Conservation (phyloP, 2,888 invertebrate species). For the Drosophila koepferae region DNA sequence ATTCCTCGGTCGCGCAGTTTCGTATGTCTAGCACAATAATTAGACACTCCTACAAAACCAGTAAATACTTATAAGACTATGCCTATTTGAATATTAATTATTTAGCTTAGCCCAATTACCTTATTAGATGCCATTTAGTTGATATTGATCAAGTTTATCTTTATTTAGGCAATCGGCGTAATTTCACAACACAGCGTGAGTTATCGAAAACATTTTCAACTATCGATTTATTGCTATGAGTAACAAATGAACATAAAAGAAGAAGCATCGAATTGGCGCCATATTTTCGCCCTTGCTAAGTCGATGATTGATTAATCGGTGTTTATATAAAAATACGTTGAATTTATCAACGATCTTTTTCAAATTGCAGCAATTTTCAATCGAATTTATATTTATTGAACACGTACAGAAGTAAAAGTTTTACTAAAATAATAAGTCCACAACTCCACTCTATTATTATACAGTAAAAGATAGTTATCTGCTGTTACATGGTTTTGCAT, state of each 20-base stretch:
- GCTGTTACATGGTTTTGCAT: not conserved
- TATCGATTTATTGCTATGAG: not conserved
- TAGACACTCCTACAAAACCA: constrained; percentile 85
- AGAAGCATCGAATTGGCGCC: constrained; percentile 2
- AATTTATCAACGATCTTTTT: not conserved
- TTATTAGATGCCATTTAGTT: constrained; percentile 73
- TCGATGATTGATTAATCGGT: constrained; percentile 9
- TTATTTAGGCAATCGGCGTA: constrained; percentile 23
- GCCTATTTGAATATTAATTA: not conserved
- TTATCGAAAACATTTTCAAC: constrained; percentile 1
- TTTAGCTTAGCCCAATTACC: constrained; percentile 36
- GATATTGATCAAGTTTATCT: not conserved
- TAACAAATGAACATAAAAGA: not conserved
- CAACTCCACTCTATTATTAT: not conserved
- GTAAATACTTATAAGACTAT: not conserved
- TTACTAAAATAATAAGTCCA: not conserved
- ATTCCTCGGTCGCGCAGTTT: constrained; percentile 81
- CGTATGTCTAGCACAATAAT: constrained; percentile 87
- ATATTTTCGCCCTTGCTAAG: not conserved
- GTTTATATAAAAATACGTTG: not conserved
- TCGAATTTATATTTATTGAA: not conserved
- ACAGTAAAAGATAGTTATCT: not conserved
- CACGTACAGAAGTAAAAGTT: not conserved
- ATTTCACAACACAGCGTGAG: constrained; percentile 60
- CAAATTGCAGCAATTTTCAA: not conserved